phyloP scores from a whole-genome alignment of 2,113 vertebrate species.

The Alosa alosa region DNA sequence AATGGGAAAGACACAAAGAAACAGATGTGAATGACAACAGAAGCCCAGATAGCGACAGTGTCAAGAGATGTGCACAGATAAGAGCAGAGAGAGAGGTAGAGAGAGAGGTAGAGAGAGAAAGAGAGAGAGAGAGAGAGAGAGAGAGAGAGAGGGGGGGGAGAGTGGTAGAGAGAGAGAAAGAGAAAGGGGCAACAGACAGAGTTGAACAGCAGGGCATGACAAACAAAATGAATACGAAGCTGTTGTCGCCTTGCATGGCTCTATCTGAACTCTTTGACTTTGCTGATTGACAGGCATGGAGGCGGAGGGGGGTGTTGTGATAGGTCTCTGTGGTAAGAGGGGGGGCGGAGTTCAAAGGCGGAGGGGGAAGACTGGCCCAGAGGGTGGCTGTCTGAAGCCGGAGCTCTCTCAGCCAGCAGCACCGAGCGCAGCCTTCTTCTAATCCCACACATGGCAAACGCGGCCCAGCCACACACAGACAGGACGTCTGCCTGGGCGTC shows the following conservation, averaged over 20 bases:
- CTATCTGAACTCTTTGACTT: neutral
- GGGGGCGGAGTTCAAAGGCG: neutral
- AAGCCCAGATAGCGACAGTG: neutral
- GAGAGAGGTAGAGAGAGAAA: too few relatives aligned
- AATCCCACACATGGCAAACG: neutral
- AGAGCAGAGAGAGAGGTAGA: neutral
- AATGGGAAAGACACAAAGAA: neutral
- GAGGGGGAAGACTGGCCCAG: neutral
- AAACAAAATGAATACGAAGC: slow-evolving; percentile 22
- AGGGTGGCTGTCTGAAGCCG: neutral
- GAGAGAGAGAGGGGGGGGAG: neutral
- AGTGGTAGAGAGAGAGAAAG: slow-evolving; percentile 23
- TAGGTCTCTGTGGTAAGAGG: neutral
- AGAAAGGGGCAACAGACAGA: slow-evolving; percentile 16
- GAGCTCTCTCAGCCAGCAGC: neutral
- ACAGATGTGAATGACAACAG: neutral
- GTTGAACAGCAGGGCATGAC: slow-evolving; percentile 11
- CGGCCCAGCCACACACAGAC: neutral
- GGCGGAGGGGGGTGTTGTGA: neutral
- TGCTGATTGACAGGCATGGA: neutral
- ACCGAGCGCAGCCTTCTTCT: neutral
- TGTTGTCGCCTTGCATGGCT: neutral
- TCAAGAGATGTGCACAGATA: neutral
- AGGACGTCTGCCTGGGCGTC: neutral
- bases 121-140: slow-evolving; percentile 22